Base-by-base conservation (phyloP, 2,797 vertebrate genomes). In the Sebastes minor region DNA sequence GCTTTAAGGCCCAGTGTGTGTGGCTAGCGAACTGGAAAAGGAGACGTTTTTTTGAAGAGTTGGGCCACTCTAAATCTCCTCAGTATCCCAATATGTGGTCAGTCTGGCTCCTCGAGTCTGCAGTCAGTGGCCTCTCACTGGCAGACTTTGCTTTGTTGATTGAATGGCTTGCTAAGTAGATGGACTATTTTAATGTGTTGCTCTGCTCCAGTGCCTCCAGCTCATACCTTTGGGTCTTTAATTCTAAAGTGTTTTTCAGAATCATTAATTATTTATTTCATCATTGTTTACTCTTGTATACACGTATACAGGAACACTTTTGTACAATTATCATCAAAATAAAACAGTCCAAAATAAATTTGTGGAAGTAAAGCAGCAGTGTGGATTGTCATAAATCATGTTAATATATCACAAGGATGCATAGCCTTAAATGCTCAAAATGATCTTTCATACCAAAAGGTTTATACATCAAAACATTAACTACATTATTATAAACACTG, bases 1-100 rank as follows among this genome's bases (percentile, higher is more conserved):
- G 93, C 93, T 94, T 92, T 94, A 92, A 94, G 90, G 64, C 78
- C 85, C 73, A 91, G 89, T 94, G 91, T 95, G 86, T 91, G 81
- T 92, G 90, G 85, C 79, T 90, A 92, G 85, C 72, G 93, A 94
- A 93, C 90, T 89, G 89, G 92, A 92, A 91, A 93, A 94, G 93
- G 94, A 94, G 94, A 96, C 93, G 88, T 78, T 73, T 78, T 85
- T 89, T 89, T 85, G 30, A 86, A 80, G 89, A 84, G 55, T 80
- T 82, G 83, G 85, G 85, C 82, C 80, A 80, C 79, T 89, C 68
- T 89, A 90, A 93, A 91, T 86, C 90, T 88, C 85, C 72, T 86
- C 78, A 81, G 87, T 88, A 42, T 84, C 89, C 77, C 88, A 90
- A 88, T 88, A 91, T 91, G 90, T 88, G 89, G 92, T 90, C 92